These are phyloP conservation scores for Calameuta pallipes DNA, from an alignment of 2,888 invertebrate genomes.

Conservation along the genomic window DNA sequence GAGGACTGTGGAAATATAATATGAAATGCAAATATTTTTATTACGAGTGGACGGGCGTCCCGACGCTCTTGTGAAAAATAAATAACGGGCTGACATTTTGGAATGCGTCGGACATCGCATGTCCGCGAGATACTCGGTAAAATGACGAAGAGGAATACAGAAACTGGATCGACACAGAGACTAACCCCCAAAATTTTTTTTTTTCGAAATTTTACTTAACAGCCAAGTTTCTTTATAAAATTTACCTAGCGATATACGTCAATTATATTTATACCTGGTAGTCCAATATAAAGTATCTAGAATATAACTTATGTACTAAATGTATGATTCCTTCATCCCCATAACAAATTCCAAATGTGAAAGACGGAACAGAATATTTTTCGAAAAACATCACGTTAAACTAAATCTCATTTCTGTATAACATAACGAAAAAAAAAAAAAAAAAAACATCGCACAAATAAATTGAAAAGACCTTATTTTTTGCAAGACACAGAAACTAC, in stretches of 20 bases:
- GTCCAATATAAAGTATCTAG: not conserved
- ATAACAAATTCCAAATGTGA: not conserved
- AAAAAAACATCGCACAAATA: not conserved
- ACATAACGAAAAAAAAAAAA: not conserved
- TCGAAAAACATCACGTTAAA: not conserved
- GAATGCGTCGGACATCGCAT: not conserved
- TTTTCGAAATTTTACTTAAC: not conserved
- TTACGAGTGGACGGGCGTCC: not conserved
- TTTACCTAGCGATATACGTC: not conserved
- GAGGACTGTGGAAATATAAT: not conserved
- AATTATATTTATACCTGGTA: not conserved
- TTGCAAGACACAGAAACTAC: not conserved
- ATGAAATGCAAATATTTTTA: not conserved
- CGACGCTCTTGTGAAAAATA: not conserved
- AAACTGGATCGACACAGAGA: not conserved
- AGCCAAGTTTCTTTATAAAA: not conserved
- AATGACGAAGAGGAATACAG: not conserved
- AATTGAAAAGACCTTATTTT: not conserved
- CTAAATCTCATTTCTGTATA: not conserved
- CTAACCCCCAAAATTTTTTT: not conserved
- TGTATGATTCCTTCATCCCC: not conserved
- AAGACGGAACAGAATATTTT: not conserved
- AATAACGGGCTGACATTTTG: not conserved
- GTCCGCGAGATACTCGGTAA: not conserved
- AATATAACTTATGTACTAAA: not conserved